These are phyloP conservation scores for Xanthia togata DNA, from an alignment of 2,888 invertebrate species.

Conservation along the genomic window DNA sequence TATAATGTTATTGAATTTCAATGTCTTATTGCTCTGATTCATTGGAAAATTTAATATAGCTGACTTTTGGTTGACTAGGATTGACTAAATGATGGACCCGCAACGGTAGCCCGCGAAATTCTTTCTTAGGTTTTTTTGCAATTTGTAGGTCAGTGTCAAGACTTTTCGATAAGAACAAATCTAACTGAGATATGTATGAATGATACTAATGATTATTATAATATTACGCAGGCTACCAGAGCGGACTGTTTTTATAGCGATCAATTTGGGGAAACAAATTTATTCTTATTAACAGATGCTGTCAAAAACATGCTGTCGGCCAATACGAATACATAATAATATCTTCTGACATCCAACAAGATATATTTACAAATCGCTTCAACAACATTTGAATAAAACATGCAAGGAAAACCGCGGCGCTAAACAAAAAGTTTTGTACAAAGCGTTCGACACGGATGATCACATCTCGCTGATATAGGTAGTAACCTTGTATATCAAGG, in stretches of 20 bases:
- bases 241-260: too few relatives aligned
- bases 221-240: too few relatives aligned
- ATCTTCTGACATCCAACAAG: constrained; percentile 9
- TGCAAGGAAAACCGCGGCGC: constrained; percentile 35
- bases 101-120: too few relatives aligned
- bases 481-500: constrained; percentile 1
- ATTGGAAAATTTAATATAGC: background rate
- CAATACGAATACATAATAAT: background rate
- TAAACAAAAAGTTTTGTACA: constrained; percentile 46
- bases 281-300: background rate
- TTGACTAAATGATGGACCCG: background rate
- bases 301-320: background rate
- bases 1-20: background rate
- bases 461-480: constrained; percentile 29
- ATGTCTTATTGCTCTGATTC: constrained; percentile 3
- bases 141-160: too few relatives aligned
- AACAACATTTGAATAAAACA: constrained; percentile 42
- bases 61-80: background rate
- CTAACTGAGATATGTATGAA: too few relatives aligned
- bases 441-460: constrained; percentile 60
- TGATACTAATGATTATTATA: too few relatives aligned
- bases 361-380: constrained; percentile 16
- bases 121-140: too few relatives aligned
- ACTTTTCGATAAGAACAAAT: too few relatives aligned
- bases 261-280: background rate